Evolutionary conservation across 2,888 invertebrate genomes (phyloP).

Genomic region (Glyphotaelius pellucidus): DNA sequence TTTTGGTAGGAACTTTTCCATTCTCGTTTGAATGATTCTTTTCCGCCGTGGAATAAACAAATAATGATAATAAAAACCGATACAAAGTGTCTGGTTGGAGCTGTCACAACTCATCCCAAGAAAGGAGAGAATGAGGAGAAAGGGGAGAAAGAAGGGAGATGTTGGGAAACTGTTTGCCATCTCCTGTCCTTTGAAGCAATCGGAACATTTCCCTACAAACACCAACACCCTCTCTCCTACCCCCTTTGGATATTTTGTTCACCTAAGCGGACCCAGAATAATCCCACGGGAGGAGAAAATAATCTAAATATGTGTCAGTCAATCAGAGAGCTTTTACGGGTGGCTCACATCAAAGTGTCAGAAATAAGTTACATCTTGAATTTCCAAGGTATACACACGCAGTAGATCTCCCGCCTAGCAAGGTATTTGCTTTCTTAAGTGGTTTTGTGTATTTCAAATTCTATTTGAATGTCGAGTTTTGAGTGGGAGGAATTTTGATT

Average conservation of each 20-base stretch:
- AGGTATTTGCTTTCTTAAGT: constrained; percentile 49
- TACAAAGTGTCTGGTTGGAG: constrained; percentile 21
- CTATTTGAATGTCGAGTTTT: constrained; percentile 30
- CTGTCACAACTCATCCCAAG: constrained; percentile 37
- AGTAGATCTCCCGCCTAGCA: constrained; percentile 22
- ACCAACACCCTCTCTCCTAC: constrained; percentile 23
- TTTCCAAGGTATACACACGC: constrained; percentile 44
- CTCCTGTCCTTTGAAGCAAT: constrained; percentile 31
- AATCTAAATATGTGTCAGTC: constrained; percentile 59
- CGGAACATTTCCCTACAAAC: constrained; percentile 20
- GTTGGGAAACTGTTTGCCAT: constrained; percentile 12
- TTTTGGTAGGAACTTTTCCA: background rate
- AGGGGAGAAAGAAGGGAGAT: background rate
- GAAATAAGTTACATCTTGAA: constrained; percentile 59
- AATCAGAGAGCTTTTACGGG: constrained; percentile 58
- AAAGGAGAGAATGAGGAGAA: background rate
- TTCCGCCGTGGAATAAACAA: constrained; percentile 2
- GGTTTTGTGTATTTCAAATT: constrained; percentile 51
- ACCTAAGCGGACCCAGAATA: constrained; percentile 44
- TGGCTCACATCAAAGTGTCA: constrained; percentile 62
- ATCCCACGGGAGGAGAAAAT: constrained; percentile 54
- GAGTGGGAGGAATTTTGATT: constrained; percentile 21
- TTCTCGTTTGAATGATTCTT: background rate
- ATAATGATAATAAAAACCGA: constrained; percentile 2
- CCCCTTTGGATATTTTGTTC: constrained; percentile 45